These are phyloP conservation scores for Epinephelus cyanopodus DNA, from an alignment of 2,113 vertebrate genomes.

Conservation along the genomic window DNA sequence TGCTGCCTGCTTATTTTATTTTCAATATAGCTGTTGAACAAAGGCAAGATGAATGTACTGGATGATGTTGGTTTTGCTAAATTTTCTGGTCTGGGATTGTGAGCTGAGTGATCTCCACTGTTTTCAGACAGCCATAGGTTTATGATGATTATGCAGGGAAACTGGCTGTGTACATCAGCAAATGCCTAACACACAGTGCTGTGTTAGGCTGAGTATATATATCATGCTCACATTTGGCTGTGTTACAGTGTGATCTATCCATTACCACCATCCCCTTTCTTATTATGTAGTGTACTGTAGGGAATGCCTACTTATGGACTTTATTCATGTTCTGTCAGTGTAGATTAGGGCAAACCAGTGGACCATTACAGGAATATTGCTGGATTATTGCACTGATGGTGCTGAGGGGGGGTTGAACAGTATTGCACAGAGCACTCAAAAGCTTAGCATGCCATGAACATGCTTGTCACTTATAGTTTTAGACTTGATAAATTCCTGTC, in stretches of 20 bases:
- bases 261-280: conserved; percentile 1
- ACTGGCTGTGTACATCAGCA: neutral
- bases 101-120: neutral
- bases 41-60: neutral
- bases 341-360: conserved; percentile 54
- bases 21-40: neutral
- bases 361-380: conserved; percentile 54
- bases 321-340: conserved; percentile 59
- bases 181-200: neutral
- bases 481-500: conserved; percentile 14
- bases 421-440: conserved; percentile 56
- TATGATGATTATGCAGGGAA: neutral
- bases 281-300: neutral
- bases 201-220: neutral
- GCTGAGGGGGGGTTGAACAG: neutral
- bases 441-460: conserved; percentile 63
- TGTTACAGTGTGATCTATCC: conserved; percentile 15
- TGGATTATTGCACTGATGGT: conserved; percentile 66
- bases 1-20: neutral
- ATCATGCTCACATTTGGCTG: conserved; percentile 8
- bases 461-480: conserved; percentile 36
- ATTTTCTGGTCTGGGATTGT: neutral
- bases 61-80: neutral
- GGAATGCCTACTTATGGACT: conserved; percentile 38
- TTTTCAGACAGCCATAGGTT: neutral